Conservation (phyloP, 2,113 vertebrate species). For the Mirounga angustirostris region DNA sequence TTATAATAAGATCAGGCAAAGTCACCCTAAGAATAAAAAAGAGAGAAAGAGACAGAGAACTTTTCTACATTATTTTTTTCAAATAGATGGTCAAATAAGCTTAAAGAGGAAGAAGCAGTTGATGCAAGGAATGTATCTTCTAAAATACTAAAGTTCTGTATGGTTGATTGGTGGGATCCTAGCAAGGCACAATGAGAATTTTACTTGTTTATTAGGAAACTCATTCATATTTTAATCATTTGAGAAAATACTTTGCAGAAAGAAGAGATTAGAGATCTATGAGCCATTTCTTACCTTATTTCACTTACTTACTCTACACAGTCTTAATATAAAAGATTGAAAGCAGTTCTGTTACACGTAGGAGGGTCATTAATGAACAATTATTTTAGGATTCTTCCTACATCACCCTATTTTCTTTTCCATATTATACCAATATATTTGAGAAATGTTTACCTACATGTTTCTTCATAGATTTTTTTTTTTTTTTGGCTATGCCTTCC, state of each 20-base stretch:
- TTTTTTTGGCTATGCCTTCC: conserved; percentile 14
- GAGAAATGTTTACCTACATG: conserved; percentile 49
- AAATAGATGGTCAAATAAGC: background rate
- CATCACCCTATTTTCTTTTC: conserved; percentile 28
- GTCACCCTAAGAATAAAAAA: background rate
- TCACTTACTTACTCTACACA: background rate
- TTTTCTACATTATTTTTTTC: background rate
- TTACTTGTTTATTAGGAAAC: background rate
- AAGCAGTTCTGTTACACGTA: background rate
- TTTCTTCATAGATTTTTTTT: conserved; percentile 51
- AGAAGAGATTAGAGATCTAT: background rate
- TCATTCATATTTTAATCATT: conserved; percentile 20
- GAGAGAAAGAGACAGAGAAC: background rate
- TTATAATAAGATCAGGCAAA: conserved; percentile 34
- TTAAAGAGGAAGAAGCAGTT: conserved; percentile 13
- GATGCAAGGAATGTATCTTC: background rate
- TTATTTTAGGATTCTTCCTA: background rate
- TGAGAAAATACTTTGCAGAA: background rate
- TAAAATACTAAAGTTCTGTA: background rate
- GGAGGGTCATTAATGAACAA: background rate
- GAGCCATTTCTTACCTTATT: conserved; percentile 2
- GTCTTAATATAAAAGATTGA: conserved; percentile 36
- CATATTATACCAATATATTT: conserved; percentile 3
- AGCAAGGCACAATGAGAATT: background rate
- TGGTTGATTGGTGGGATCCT: background rate